These are phyloP conservation scores for Pyrgilauda ruficollis DNA, from an alignment of 2,113 vertebrate genomes.

Conservation along the genomic window DNA sequence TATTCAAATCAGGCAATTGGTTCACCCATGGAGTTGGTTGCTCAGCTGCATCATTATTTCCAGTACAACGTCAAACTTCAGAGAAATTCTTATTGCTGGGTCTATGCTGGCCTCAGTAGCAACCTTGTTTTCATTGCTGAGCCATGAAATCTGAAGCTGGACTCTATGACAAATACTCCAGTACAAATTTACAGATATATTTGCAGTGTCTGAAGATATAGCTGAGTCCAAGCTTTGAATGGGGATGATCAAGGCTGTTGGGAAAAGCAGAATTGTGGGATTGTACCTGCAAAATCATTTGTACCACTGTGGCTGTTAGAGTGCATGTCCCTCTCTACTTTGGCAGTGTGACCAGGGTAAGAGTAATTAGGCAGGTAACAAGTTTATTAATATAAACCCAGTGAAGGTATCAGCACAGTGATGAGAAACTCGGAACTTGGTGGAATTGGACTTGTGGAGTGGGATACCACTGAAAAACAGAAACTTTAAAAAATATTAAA, in stretches of 20 bases:
- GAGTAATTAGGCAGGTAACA: neutral
- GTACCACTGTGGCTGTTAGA: neutral
- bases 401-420: rapidly evolving
- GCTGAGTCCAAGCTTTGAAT: neutral
- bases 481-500: neutral
- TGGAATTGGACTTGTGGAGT: neutral
- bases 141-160: neutral
- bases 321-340: neutral
- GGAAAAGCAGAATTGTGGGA: neutral
- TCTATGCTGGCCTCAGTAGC: neutral
- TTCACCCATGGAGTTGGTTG: neutral
- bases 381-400: neutral
- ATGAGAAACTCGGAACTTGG: neutral
- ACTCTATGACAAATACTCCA: neutral
- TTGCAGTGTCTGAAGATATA: neutral
- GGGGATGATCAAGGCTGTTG: neutral
- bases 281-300: neutral
- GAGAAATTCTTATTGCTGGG: neutral
- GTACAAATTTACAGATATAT: neutral
- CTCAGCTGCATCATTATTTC: neutral
- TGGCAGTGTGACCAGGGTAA: neutral
- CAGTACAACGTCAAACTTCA: neutral
- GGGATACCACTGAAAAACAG: neutral
- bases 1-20: neutral
- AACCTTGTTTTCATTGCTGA: neutral